Base-by-base conservation (phyloP, 2,888 invertebrate genomes). In the Autographa gamma region DNA sequence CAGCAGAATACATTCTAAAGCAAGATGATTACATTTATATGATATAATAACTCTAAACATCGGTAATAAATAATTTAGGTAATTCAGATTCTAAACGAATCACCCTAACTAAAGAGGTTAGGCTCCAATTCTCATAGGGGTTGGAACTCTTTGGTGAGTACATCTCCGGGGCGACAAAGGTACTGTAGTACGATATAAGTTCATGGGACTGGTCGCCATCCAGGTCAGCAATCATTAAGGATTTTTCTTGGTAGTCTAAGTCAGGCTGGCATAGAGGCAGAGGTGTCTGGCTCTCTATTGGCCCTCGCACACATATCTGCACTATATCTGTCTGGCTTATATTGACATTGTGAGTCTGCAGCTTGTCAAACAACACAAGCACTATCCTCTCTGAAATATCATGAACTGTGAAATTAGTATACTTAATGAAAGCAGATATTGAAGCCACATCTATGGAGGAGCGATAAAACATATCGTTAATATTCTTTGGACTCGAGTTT, bases 141-240 rank as follows among this genome's bases (percentile, higher is more conserved):
- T 92, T 92, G 5, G 89, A 79, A 78, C 89, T 92, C 84, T 95
- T 94, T 64, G 92, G 89, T 66, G 87, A 84, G 75, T 91, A 91
- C 11, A 89, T 81, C 66, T 94, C 94, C 0, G 96, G 94, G 16
- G 93, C 90, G 3, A 95, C 91, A 90, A 97, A 97, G 11, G 97
- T 97, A 76, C 97, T 97, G 81, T 96, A 96, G 87, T 97, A 98
- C 59, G 97, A 98, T 64, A 98, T 97, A 63, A 98, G 90, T 90
- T 98, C 98, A 88, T 97, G 97, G 0, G 97, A 97, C 32, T 97
- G 96, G 89, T 98, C 98, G 74, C 97, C 96, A 88, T 98, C 97
- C 52, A 98, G 92, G 89, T 98, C 98, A 0, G 97, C 97, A 63
- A 98, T 97, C 69, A 97, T 95, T 81, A 97, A 94, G 31, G 97